These are phyloP conservation scores for Drosophila maculinotata DNA, from an alignment of 2,888 invertebrate genomes.

Conservation along the genomic window DNA sequence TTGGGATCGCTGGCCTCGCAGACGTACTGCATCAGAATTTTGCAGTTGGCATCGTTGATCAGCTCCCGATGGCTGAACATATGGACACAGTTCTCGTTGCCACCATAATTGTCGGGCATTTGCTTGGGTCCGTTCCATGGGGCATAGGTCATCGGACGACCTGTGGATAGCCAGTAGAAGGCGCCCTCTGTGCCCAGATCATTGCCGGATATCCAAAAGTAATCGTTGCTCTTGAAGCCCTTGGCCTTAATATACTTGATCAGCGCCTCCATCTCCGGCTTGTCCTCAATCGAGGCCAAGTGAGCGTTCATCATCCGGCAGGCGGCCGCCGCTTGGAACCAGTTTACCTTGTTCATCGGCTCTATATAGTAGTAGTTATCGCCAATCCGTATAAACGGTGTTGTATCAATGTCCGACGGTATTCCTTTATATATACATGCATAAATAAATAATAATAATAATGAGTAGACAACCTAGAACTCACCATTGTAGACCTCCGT, in stretches of 20 bases:
- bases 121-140: slow-evolving; percentile 75
- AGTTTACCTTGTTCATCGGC: slow-evolving; percentile 69
- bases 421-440: too few relatives aligned
- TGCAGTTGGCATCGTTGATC: slow-evolving; percentile 77
- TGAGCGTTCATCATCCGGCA: slow-evolving; percentile 77
- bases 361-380: slow-evolving; percentile 73
- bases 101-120: slow-evolving; percentile 73
- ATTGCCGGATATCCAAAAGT: slow-evolving; percentile 78
- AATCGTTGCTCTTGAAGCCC: slow-evolving; percentile 61
- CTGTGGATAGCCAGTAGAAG: slow-evolving; percentile 76
- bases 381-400: slow-evolving; percentile 65
- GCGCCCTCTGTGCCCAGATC: slow-evolving; percentile 75
- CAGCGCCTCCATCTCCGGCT: slow-evolving; percentile 65
- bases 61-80: slow-evolving; percentile 67
- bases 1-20: slow-evolving; percentile 71
- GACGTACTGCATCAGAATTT: slow-evolving; percentile 64
- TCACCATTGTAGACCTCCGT: slow-evolving; percentile 68
- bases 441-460: too few relatives aligned
- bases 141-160: slow-evolving; percentile 67
- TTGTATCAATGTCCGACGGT: slow-evolving; percentile 69
- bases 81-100: slow-evolving; percentile 75
- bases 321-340: slow-evolving; percentile 74
- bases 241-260: slow-evolving; percentile 62
- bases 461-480: too few relatives aligned
- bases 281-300: slow-evolving; percentile 71